These are phyloP conservation scores for Pipa parva DNA, from an alignment of 2,113 vertebrate species.

Conservation along the genomic window DNA sequence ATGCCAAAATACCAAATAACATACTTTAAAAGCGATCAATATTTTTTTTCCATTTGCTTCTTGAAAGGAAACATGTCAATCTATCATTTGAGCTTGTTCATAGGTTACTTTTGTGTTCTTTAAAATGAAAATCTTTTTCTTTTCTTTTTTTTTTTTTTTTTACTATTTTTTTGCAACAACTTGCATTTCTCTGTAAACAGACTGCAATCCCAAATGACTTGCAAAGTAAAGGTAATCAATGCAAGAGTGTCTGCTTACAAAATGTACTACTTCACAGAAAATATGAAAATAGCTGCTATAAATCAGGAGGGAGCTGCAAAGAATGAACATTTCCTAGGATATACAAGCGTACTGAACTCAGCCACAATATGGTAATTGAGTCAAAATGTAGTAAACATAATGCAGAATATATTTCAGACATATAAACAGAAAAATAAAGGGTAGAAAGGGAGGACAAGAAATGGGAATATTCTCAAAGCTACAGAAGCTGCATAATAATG, in stretches of 20 bases:
- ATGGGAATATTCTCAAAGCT: too few relatives aligned
- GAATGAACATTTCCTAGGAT: slow-evolving; percentile 17
- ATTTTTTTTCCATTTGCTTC: slow-evolving; percentile 49
- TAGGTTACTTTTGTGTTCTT: slow-evolving; percentile 43
- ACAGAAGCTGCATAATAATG: too few relatives aligned
- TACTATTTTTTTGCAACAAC: slow-evolving; percentile 50
- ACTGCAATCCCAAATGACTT: slow-evolving; percentile 42
- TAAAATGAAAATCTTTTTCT: slow-evolving; percentile 39
- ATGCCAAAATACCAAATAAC: slow-evolving; percentile 53
- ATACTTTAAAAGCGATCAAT: slow-evolving; percentile 57
- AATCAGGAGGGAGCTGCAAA: slow-evolving; percentile 38
- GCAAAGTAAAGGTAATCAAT: slow-evolving; percentile 51
- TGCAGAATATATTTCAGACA: not conserved
- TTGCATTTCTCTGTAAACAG: slow-evolving; percentile 47
- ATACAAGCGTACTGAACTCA: slow-evolving; percentile 1
- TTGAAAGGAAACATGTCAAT: slow-evolving; percentile 46
- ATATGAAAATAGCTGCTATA: slow-evolving; percentile 49
- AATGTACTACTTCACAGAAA: slow-evolving; percentile 42
- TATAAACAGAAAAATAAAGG: not conserved
- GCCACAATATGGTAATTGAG: not conserved
- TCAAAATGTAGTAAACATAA: not conserved
- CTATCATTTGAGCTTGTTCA: slow-evolving; percentile 31
- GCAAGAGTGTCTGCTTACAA: slow-evolving; percentile 43
- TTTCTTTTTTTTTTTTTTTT: too few relatives aligned
- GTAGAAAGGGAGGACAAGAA: too few relatives aligned